Evolutionary conservation across 2,113 vertebrate species (phyloP).

Genomic region (Actenoides lindsayi): DNA sequence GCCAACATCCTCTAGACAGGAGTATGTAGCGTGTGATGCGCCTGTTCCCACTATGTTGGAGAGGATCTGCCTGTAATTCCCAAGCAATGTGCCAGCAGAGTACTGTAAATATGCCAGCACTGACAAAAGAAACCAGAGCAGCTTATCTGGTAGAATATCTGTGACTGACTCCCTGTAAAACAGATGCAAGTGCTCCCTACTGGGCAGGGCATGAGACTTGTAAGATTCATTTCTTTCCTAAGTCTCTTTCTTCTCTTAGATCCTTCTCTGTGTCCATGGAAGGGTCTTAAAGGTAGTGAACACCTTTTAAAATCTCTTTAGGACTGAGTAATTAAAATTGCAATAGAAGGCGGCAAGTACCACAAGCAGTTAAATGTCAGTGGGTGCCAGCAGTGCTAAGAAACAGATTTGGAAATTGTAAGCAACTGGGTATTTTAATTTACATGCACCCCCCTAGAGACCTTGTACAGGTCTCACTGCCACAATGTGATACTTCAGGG

Average conservation of each 20-base stretch:
- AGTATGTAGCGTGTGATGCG: background rate
- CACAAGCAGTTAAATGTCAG: background rate
- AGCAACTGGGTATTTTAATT: background rate
- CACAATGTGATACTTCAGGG: rapidly evolving
- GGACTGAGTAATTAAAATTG: background rate
- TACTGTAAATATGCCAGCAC: background rate
- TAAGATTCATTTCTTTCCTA: background rate
- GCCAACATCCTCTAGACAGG: slow-evolving; percentile 7
- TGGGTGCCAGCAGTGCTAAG: background rate
- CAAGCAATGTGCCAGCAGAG: background rate
- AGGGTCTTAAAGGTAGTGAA: background rate
- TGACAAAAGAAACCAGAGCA: background rate
- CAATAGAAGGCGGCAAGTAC: background rate
- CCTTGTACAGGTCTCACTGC: background rate
- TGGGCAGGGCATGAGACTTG: background rate
- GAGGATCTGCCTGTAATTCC: slow-evolving; percentile 3
- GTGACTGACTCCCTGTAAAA: background rate
- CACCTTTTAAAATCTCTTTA: background rate
- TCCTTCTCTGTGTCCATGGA: background rate
- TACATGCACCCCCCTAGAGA: background rate
- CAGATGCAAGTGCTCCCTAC: background rate
- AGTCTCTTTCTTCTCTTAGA: background rate
- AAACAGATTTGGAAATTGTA: background rate
- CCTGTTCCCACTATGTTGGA: background rate
- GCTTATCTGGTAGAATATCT: background rate